phyloP scores from a whole-genome alignment of 2,113 vertebrate species.

The Ramphastos sulfuratus region DNA sequence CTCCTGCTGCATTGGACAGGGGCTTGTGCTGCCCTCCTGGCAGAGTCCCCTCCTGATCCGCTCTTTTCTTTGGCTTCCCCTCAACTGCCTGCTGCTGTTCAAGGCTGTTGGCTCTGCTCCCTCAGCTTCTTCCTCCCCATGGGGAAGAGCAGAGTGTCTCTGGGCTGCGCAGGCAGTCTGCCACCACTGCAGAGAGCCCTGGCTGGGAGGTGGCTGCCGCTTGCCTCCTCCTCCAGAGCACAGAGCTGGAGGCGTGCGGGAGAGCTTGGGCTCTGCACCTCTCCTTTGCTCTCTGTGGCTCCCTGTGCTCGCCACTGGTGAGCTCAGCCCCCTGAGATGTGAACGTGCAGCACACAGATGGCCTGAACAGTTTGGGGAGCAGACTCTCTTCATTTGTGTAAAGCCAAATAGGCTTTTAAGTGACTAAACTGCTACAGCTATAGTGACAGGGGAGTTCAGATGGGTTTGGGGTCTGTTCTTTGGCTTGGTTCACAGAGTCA shows the following conservation, averaged over 20 bases:
- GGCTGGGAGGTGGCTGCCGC: neutral
- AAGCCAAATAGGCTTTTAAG: constrained; percentile 53
- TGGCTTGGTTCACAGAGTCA: neutral
- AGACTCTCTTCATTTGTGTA: constrained; percentile 48
- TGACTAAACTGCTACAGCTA: constrained; percentile 32
- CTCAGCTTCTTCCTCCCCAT: neutral
- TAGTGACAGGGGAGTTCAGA: neutral
- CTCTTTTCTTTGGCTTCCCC: neutral
- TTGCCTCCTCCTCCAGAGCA: neutral
- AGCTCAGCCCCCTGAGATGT: neutral
- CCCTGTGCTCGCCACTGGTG: neutral
- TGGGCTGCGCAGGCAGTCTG: neutral
- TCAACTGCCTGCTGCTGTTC: neutral
- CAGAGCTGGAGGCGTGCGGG: neutral
- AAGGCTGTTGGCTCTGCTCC: neutral
- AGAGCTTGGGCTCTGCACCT: neutral
- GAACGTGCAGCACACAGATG: constrained; percentile 59
- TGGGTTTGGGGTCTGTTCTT: neutral
- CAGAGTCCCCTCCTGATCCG: neutral
- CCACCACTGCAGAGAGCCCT: neutral
- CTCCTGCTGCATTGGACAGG: fast-evolving
- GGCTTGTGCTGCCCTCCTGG: neutral
- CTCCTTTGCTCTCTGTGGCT: neutral
- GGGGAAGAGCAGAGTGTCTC: neutral
- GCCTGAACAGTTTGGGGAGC: constrained; percentile 65